phyloP scores from a whole-genome alignment of 2,888 invertebrate genomes.

The Drosophila lacicola region DNA sequence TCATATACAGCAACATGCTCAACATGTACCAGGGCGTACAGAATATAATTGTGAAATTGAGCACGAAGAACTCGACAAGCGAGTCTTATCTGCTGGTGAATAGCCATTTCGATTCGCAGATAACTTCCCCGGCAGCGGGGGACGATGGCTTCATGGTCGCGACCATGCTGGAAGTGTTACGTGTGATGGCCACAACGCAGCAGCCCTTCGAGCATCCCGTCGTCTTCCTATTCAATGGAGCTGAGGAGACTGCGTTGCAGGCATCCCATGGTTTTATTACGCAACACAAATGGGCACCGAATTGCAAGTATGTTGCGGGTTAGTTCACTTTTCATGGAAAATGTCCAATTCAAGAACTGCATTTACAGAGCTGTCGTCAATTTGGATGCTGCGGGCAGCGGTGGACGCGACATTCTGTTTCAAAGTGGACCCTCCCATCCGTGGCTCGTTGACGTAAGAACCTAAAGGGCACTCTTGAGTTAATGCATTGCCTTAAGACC shows the following conservation, averaged over 20 bases:
- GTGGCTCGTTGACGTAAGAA: constrained; percentile 87
- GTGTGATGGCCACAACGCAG: constrained; percentile 82
- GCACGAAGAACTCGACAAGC: constrained; percentile 70
- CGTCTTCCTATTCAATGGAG: constrained; percentile 89
- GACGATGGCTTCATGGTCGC: constrained; percentile 88
- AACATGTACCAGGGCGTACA: constrained; percentile 81
- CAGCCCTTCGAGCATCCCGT: constrained; percentile 86
- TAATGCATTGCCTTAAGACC: neutral
- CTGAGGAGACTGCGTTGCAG: constrained; percentile 88
- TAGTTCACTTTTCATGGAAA: too few relatives aligned
- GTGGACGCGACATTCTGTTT: constrained; percentile 95
- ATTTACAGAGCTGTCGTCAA: constrained; percentile 90
- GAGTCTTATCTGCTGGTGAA: constrained; percentile 88
- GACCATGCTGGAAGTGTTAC: constrained; percentile 87
- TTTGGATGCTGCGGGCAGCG: constrained; percentile 95
- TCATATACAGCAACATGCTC: constrained; percentile 58
- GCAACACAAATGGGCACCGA: constrained; percentile 92
- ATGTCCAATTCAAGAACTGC: neutral
- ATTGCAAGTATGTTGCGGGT: constrained; percentile 85
- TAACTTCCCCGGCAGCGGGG: constrained; percentile 91
- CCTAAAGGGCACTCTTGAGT: neutral
- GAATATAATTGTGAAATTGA: constrained; percentile 82
- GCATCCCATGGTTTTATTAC: constrained; percentile 89
- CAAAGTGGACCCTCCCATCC: constrained; percentile 92
- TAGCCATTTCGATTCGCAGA: constrained; percentile 92